Conservation (phyloP, 2,113 vertebrate genomes). For the Balaenoptera acutorostrata region DNA sequence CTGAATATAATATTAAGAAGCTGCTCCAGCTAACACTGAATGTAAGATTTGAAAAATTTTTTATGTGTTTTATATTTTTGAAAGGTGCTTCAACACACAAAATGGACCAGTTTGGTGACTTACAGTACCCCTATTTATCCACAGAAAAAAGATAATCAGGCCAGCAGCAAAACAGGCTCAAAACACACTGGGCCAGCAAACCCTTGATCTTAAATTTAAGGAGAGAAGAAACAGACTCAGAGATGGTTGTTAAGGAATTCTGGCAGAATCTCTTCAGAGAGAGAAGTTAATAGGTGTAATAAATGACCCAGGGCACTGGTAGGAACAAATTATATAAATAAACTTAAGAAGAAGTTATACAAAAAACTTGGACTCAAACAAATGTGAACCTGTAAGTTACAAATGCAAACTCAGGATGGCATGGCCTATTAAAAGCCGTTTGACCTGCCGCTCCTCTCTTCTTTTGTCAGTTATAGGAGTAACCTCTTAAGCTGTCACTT, state of each 20-base stretch:
- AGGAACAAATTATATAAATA: slow-evolving; percentile 74
- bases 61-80: background rate
- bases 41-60: background rate
- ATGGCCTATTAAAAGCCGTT: background rate
- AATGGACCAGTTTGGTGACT: background rate
- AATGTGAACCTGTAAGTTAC: slow-evolving; percentile 30
- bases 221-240: slow-evolving; percentile 69
- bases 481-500: slow-evolving; percentile 65
- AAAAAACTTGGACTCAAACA: slow-evolving; percentile 51
- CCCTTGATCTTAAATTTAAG: slow-evolving; percentile 61
- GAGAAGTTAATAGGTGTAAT: slow-evolving; percentile 72
- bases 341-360: slow-evolving; percentile 73
- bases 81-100: background rate
- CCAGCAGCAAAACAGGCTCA: background rate
- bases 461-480: slow-evolving; percentile 26
- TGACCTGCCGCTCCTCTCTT: background rate
- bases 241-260: slow-evolving; percentile 60
- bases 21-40: background rate
- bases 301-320: slow-evolving; percentile 72
- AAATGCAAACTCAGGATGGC: background rate
- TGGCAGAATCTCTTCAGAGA: slow-evolving; percentile 67
- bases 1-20: background rate
- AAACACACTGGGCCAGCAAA: background rate
- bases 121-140: background rate
- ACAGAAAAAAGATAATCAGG: background rate